Evolutionary conservation across 2,113 vertebrate species (phyloP), one percentile per base, ranked within the genome.

Genomic region (Ivindomyrus marchei): DNA sequence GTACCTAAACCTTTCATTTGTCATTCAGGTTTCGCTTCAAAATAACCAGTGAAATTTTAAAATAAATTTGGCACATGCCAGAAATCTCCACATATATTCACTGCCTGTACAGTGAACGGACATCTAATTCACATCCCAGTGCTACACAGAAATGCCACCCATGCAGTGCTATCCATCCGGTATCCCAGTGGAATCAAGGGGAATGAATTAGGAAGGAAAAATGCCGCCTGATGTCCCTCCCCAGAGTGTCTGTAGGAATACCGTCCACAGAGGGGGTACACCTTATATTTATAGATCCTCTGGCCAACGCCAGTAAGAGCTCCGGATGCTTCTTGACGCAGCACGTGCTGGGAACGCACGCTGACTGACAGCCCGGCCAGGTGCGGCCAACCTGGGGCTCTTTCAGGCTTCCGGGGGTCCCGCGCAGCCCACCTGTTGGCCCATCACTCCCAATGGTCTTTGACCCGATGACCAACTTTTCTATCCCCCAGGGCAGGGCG

Each of bases 401-500:
- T 47, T 42, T 88, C 87, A 39, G 42, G 87, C 49, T 92, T 94
- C 92, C 91, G 88, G 91, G 88, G 92, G 52, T 87, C 85, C 90
- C 83, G 80, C 88, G 88, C 42, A 90, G 89, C 89, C 95, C 97
- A 97, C 95, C 96, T 97, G 97, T 96, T 93, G 88, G 91, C 92
- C 92, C 91, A 93, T 94, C 94, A 92, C 94, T 91, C 91, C 89
- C 92, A 91, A 95, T 92, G 92, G 94, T 95, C 96, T 92, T 93
- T 96, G 96, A 96, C 96, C 95, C 94, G 85, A 92, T 96, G 96
- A 97, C 96, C 96, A 97, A 96, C 94, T 96, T 96, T 45, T 95
- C 95, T 94, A 94, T 93, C 92, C 94, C 93, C 90, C 0, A 17
- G 93, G 94, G 93, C 87, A 27, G 84, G 45, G 91, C 93, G 94